Base-by-base conservation (phyloP, 1,140 invertebrate genomes). In the Polypedilum vanderplanki region DNA sequence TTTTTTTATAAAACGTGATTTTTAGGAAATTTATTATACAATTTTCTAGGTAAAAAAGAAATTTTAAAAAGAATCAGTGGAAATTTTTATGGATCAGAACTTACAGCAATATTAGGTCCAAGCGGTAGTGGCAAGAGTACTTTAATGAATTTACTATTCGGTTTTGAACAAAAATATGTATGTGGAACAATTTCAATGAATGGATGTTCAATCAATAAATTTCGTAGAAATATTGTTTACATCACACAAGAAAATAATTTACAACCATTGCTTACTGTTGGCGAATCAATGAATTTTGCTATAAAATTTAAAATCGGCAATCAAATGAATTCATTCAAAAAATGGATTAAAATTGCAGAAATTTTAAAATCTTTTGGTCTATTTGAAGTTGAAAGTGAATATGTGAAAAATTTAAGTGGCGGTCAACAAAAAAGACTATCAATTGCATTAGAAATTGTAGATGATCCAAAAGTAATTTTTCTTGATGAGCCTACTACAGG, bases 181-280 rank as follows among this genome's bases (percentile, higher is more conserved):
- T 83, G 84, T 7, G 92, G 92, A 0, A 80, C 86, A 24, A 89
- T 94, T 22, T 84, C 84, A 41, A 86, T 95, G 3, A 96, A 97
- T 80, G 91, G 91, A 0, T 83, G 87, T 75, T 86, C 95, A 79
- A 82, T 95, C 65, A 84, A 88, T 10, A 84, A 88, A 65, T 97
- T 97, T 83, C 87, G 91, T 40, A 95, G 94, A 84, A 87, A 93
- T 79, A 95, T 94, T 0, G 88, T 93, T 70, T 98, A 97, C 83
- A 97, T 97, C 77, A 96, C 97, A 94, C 96, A 98, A 81, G 90
- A 97, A 75, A 94, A 98, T 83, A 85, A 96, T 17, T 83, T 96
- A 3, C 91, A 96, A 78, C 92, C 91, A 0, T 88, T 91, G 77
- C 88, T 97, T 65, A 93, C 92, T 0, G 93, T 97, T 0, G 84